Percentiles rank a stretch among this genome's conserved stretches.
phyloP scores from a whole-genome alignment of 2,888 invertebrate genomes.

The Noctua pronuba region DNA sequence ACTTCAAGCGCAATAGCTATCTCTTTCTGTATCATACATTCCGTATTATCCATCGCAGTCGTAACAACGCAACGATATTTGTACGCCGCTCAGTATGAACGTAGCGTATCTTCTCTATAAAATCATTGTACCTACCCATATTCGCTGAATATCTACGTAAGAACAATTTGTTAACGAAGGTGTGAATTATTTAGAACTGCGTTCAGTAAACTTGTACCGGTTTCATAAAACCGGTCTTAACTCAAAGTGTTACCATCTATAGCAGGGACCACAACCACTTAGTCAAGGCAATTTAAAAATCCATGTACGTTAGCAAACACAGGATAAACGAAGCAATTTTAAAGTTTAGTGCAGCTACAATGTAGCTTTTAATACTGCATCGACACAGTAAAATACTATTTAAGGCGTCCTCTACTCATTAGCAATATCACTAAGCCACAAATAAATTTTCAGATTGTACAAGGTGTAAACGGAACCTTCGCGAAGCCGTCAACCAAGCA shows the following conservation, averaged over 20 bases:
- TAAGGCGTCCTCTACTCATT: too few relatives aligned
- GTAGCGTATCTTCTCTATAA: too few relatives aligned
- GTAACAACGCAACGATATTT: too few relatives aligned
- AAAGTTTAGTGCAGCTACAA: conserved; percentile 6
- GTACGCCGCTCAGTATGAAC: too few relatives aligned
- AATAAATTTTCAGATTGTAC: neutral
- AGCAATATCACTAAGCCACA: neutral
- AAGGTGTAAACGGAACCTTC: too few relatives aligned
- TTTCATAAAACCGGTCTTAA: conserved; percentile 16
- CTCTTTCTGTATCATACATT: too few relatives aligned
- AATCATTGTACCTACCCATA: neutral
- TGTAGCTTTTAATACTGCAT: neutral
- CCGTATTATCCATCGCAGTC: too few relatives aligned
- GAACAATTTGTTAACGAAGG: neutral
- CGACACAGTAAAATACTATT: neutral
- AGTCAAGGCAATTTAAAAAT: conserved; percentile 21
- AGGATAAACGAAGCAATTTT: conserved; percentile 25
- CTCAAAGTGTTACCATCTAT: neutral
- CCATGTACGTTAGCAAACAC: neutral
- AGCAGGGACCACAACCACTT: neutral
- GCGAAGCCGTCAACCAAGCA: too few relatives aligned
- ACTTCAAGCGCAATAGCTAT: too few relatives aligned
- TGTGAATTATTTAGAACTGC: neutral
- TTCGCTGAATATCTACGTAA: neutral
- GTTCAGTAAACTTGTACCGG: neutral